Evolutionary conservation across 2,797 vertebrate genomes (phyloP).

Genomic region (Alca torda): DNA sequence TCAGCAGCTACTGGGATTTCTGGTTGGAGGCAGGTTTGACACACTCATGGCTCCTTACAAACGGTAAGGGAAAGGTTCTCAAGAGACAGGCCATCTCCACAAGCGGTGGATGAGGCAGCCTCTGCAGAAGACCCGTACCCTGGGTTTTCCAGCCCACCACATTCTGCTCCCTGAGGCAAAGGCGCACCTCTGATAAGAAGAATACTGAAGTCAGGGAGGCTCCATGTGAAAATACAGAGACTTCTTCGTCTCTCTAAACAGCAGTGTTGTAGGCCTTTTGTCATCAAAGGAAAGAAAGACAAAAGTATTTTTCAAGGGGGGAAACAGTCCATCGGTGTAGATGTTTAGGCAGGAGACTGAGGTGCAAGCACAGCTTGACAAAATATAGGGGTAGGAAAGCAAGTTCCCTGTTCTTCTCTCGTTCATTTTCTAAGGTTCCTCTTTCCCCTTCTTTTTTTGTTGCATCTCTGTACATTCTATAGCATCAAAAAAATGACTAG

Average conservation of each 20-base stretch:
- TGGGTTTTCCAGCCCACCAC: not conserved
- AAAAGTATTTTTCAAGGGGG: not conserved
- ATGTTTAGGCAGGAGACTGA: not conserved
- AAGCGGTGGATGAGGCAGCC: not conserved
- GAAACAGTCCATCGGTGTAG: not conserved
- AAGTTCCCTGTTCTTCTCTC: not conserved
- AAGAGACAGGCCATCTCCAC: not conserved
- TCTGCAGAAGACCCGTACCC: not conserved
- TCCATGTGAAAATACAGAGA: not conserved
- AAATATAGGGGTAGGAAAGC: not conserved
- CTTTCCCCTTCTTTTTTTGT: not conserved
- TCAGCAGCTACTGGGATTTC: not conserved
- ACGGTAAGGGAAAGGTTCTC: not conserved
- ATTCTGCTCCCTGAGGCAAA: not conserved
- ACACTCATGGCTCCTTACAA: not conserved
- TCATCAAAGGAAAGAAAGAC: not conserved
- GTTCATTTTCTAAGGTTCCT: not conserved
- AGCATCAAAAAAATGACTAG: not conserved
- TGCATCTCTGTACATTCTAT: not conserved
- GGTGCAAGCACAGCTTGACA: not conserved
- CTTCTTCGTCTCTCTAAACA: not conserved
- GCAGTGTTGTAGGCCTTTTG: not conserved
- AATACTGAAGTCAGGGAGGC: not conserved
- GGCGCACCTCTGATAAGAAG: not conserved
- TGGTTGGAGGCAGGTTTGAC: not conserved